Base-by-base conservation (phyloP, 2,797 vertebrate genomes). In the Champsocephalus esox region DNA sequence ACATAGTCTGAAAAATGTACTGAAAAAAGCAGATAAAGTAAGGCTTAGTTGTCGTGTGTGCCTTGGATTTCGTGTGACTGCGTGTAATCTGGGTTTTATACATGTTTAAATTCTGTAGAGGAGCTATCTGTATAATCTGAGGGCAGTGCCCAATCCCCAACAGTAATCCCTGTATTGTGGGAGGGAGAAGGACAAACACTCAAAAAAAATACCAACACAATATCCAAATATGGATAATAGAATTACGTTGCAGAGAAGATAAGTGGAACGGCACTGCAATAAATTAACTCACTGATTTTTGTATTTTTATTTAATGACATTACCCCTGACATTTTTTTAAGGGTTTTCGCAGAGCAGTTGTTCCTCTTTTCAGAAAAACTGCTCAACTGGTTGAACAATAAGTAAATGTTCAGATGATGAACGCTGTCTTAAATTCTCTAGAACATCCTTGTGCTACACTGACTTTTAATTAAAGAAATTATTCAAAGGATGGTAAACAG, bases 71-170 rank as follows among this genome's bases (percentile, higher is more conserved):
- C 86, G 80, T 68, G 70, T 68, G 70, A 8, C 66, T 55, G 79
- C 7, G 8, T 81, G 78, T 95, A 94, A 95, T 93, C 89, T 85
- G 82, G 86, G 89, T 88, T 94, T 95, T 93, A 94, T 87, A 91
- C 77, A 88, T 91, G 86, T 85, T 83, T 82, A 91, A 92, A 93
- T 93, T 92, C 84, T 89, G 87, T 83, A 86, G 85, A 77, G 60
- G 45, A 83, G 55, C 56, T 86, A 81, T 93, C 88, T 82, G 87
- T 80, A 87, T 94, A 95, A 96, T 94, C 91, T 92, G 84, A 85
- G 73, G 75, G 87, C 86, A 84, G 82, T 76, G 85, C 63, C 68
- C 68, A 86, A 89, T 77, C 80, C 61, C 83, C 78, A 58, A 56
- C 64, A 79, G 10, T 91, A 89, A 93, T 92, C 76, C 83, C 54